Conservation (phyloP, 2,888 invertebrate species). For the Heterodera filipjevi region DNA sequence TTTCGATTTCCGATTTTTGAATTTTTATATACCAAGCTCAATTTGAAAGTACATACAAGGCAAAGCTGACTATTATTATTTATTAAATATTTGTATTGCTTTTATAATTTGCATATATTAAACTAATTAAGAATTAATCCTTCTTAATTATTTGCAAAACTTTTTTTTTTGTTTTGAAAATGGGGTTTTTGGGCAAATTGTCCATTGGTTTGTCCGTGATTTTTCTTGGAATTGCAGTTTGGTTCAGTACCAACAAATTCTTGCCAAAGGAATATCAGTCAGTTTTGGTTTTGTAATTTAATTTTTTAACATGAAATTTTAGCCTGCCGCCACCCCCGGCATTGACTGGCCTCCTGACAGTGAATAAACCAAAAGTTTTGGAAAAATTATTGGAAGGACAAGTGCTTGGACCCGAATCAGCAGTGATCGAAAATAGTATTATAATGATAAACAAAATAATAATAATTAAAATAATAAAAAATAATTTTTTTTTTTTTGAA, state of each 20-base stretch:
- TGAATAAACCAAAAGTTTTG: constrained; percentile 25
- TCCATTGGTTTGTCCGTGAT: constrained; percentile 4
- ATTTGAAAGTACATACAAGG: too few species aligned
- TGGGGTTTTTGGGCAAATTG: constrained; percentile 19
- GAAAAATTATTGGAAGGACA: constrained; percentile 33
- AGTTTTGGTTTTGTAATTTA: constrained; percentile 14
- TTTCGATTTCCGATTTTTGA: too few species aligned
- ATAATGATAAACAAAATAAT: constrained; percentile 7
- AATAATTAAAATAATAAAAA: neutral
- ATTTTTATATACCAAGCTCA: too few species aligned
- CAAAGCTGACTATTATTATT: too few species aligned
- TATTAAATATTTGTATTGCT: neutral
- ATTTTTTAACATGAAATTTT: neutral
- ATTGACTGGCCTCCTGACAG: constrained; percentile 28
- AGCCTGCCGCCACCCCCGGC: constrained; percentile 33
- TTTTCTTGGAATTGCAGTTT: constrained; percentile 26
- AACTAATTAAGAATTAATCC: too few species aligned
- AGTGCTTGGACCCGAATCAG: constrained; percentile 38
- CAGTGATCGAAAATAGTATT: constrained; percentile 37
- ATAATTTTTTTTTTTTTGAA: neutral
- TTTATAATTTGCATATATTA: too few species aligned
- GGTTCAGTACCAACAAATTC: constrained; percentile 29
- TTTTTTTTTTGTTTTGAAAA: neutral
- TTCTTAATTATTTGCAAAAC: neutral
- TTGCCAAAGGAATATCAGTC: constrained; percentile 30